Evolutionary conservation across 2,888 invertebrate genomes (phyloP).

Genomic region (Trichacis sp.): DNA sequence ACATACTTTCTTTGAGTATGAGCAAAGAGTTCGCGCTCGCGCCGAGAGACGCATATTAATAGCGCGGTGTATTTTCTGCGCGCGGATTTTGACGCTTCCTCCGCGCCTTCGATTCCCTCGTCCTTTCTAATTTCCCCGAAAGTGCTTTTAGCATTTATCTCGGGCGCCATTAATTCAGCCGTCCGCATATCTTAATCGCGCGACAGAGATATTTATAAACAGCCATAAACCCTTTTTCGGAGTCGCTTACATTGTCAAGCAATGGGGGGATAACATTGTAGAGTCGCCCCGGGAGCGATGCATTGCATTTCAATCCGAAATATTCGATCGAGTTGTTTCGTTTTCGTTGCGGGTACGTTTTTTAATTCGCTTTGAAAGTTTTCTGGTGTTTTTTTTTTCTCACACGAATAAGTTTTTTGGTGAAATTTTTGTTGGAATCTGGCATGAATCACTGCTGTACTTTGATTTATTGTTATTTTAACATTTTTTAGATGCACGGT

Average conservation of each 20-base stretch:
- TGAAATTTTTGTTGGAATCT: too few species aligned
- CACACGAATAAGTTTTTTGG: too few species aligned
- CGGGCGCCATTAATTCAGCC: constrained; percentile 52
- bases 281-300: background rate
- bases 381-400: too few species aligned
- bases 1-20: too few species aligned
- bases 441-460: too few species aligned
- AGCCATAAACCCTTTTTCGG: constrained; percentile 37
- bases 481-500: too few species aligned
- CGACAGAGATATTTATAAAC: constrained; percentile 46
- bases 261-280: constrained; percentile 31
- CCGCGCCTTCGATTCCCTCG: constrained; percentile 26
- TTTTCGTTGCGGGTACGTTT: background rate
- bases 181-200: constrained; percentile 43
- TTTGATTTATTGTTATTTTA: too few species aligned
- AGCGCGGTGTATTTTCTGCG: constrained; percentile 29
- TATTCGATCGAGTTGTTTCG: background rate
- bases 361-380: too few species aligned
- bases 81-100: background rate
- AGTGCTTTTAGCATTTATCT: constrained; percentile 60
- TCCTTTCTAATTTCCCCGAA: constrained; percentile 52
- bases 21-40: constrained; percentile 39
- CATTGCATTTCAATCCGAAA: background rate
- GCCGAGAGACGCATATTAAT: constrained; percentile 45
- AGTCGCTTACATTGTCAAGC: constrained; percentile 39